These are phyloP conservation scores for Schrankia costaestrigalis DNA, from an alignment of 2,888 invertebrate species.

Conservation along the genomic window DNA sequence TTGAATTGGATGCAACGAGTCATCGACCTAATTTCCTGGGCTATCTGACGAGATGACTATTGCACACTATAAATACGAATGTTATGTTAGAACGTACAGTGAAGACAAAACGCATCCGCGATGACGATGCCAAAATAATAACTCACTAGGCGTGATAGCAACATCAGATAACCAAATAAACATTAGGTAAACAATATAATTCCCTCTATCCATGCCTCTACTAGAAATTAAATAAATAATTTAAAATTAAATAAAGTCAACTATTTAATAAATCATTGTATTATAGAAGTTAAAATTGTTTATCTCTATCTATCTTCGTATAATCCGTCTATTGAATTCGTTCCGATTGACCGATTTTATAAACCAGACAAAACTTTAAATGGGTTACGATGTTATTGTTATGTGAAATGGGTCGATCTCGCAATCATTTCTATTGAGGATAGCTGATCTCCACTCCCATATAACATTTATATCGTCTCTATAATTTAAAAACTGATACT, in stretches of 20 bases:
- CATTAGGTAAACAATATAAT: slow-evolving; percentile 46
- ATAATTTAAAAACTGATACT: too few relatives aligned
- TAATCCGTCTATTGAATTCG: slow-evolving; percentile 8
- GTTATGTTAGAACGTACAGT: slow-evolving; percentile 42
- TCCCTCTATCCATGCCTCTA: too few relatives aligned
- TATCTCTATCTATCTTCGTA: slow-evolving; percentile 9
- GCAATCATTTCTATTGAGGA: too few relatives aligned
- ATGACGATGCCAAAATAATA: slow-evolving; percentile 68
- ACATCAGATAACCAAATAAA: slow-evolving; percentile 38
- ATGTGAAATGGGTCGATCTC: slow-evolving; percentile 22
- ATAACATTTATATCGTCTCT: too few relatives aligned
- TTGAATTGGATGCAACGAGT: slow-evolving; percentile 49
- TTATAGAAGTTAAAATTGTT: slow-evolving; percentile 18
- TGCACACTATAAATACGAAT: slow-evolving; percentile 62
- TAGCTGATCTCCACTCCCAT: too few relatives aligned
- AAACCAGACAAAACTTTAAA: slow-evolving; percentile 15
- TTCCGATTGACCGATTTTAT: slow-evolving; percentile 3
- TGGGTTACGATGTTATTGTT: slow-evolving; percentile 31
- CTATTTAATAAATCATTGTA: too few relatives aligned
- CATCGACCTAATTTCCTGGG: slow-evolving; percentile 65
- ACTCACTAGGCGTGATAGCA: slow-evolving; percentile 45
- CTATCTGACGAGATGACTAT: slow-evolving; percentile 60
- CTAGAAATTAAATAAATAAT: too few relatives aligned
- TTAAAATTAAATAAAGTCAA: too few relatives aligned
- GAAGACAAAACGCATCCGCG: slow-evolving; percentile 67